Evolutionary conservation across 1,140 invertebrate genomes (phyloP), one percentile per base, ranked within the genome.

Genomic region (Solen grandis): DNA sequence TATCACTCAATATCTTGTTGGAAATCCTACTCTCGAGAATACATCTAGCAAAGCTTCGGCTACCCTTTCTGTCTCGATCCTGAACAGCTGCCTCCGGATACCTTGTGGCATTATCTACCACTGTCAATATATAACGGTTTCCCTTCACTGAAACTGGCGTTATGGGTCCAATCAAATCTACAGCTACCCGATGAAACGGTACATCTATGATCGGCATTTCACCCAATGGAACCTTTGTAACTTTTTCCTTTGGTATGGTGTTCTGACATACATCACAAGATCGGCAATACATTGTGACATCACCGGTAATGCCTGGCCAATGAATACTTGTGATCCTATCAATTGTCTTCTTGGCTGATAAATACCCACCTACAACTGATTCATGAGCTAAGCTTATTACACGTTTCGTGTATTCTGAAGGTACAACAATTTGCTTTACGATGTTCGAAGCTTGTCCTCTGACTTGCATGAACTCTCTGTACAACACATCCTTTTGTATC

Each of bases 1-100:
- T 25, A 72, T 94, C 93, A 0, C 89, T 89, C 29, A 93, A 86
- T 16, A 93, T 46, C 52, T 85, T 86, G 36, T 89, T 16, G 91
- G 92, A 60, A 92, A 82, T 22, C 91, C 93, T 75, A 91, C 86
- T 50, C 84, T 82, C 3, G 84, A 81, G 85, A 93, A 92, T 13
- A 91, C 46, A 5, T 57, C 54, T 25, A 72, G 22, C 52, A 80
- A 41, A 25, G 65, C 68, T 27, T 80, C 69, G 19, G 77, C 55
- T 10, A 80, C 68, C 1, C 65, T 38, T 31, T 62, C 68, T 3
- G 69, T 62, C 14, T 72, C 55, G 2, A 80, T 80, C n/a, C 38
- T n/a, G n/a, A n/a, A n/a, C n/a, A n/a, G n/a, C n/a, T n/a, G n/a
- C n/a, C n/a, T n/a, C n/a, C n/a, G n/a, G n/a, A n/a, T n/a, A n/a